A percentile compares a stretch with the other conserved stretches of the same genome.
These are phyloP conservation scores for Drosophila leonis DNA, from an alignment of 2,888 invertebrate genomes.

Conservation along the genomic window DNA sequence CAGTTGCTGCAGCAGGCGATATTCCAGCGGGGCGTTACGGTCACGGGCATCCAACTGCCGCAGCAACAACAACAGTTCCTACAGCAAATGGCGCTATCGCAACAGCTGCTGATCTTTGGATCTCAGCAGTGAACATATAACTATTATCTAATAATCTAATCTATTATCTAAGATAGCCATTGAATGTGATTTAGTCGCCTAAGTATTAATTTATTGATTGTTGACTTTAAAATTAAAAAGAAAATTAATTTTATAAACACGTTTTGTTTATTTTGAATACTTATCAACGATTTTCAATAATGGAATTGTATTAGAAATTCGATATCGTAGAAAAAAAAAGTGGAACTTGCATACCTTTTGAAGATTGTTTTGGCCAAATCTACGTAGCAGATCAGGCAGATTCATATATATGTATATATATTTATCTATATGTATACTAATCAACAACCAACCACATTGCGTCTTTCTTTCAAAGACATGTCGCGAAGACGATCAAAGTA, in stretches of 20 bases:
- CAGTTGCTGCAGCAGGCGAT: constrained; percentile 68
- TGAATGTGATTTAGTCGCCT: constrained; percentile 60
- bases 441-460: too few species aligned
- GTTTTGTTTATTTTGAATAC: not conserved
- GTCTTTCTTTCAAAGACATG: too few species aligned
- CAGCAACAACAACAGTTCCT: constrained; percentile 69
- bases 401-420: not conserved
- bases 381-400: too few species aligned
- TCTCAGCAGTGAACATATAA: constrained; percentile 21
- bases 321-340: not conserved
- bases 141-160: not conserved
- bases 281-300: not conserved
- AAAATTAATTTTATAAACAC: not conserved
- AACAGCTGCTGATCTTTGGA: constrained; percentile 66
- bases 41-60: constrained; percentile 33
- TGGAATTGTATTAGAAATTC: not conserved
- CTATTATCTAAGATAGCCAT: constrained; percentile 38
- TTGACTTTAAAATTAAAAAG: constrained; percentile 47
- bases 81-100: constrained; percentile 69
- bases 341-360: too few species aligned
- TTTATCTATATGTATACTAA: not conserved
- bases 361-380: too few species aligned
- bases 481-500: not conserved
- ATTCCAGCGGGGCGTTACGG: constrained; percentile 42
- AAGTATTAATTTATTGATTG: constrained; percentile 52